Base-by-base conservation (phyloP, 2,888 invertebrate species). In the Platycheirus rosarum region DNA sequence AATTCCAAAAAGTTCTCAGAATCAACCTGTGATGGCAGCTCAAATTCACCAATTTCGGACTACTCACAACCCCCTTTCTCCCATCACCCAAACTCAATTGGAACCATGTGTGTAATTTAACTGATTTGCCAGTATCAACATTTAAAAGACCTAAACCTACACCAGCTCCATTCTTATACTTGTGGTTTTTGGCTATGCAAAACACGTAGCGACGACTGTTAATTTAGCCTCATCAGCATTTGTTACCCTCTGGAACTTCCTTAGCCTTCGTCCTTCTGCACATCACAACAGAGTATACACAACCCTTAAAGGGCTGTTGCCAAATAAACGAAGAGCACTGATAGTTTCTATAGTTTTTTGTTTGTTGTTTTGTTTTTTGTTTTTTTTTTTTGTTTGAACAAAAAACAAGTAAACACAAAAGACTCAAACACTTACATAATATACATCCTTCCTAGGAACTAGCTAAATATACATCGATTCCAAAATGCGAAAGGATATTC, bases 141-240 rank as follows among this genome's bases (percentile, higher is more conserved):
- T 82, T 77, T 73, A 71, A 82, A 77, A 66, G 77, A 62, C 65
- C 8, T 32, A 32, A 8, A n/a, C n/a, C 5, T 32, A 32, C 8
- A 55, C n/a, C n/a, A 57, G 57, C 57, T 57, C 32, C 40, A 14
- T 40, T 46, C 48, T 53, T 44, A 71, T 62, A 77, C 53, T 84
- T 85, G 75, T 75, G 80, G 71, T 60, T 84, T 26, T 85, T 79
- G 76, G 74, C 66, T 85, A 84, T 85, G 85, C 85, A 84, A 85
- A 84, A 80, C 85, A 85, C 85, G 85, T 85, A 82, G 55, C 78
- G 73, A 71, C 77, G 84, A 75, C 84, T 80, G 85, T 85, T 85
- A 85, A 85, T 85, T 85, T 84, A 74, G 80, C 77, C 85, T 85
- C 84, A 85, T 85, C 85, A 84, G 77, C 80, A 80, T 79, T 85